Conservation (phyloP, 2,888 invertebrate species). For the Drosophila paranaensis region DNA sequence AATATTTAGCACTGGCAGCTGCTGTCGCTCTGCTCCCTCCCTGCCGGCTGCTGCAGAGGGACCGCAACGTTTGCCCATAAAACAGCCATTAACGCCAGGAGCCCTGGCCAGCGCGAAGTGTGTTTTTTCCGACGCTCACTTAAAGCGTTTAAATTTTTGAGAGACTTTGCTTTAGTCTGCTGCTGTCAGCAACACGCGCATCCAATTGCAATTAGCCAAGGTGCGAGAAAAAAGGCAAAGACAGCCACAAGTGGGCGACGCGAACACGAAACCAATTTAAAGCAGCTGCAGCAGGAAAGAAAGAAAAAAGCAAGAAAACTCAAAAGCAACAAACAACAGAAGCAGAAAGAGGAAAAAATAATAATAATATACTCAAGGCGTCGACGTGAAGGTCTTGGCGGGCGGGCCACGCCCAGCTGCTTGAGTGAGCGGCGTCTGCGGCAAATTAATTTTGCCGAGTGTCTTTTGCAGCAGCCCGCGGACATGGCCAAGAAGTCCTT, state of each 20-base stretch:
- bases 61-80: conserved; percentile 77
- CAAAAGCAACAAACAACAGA: conserved; percentile 29
- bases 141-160: conserved; percentile 65
- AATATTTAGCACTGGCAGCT: conserved; percentile 70
- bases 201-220: conserved; percentile 84
- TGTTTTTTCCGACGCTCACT: conserved; percentile 32
- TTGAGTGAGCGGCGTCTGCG: conserved; percentile 62
- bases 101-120: conserved; percentile 27
- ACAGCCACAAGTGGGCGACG: conserved; percentile 48
- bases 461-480: conserved; percentile 59
- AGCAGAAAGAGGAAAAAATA: conserved; percentile 29
- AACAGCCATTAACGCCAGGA: conserved; percentile 82
- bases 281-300: conserved; percentile 22
- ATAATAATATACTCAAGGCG: conserved; percentile 45
- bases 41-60: conserved; percentile 49
- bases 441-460: conserved; percentile 81
- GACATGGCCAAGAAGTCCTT: conserved; percentile 50
- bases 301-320: conserved; percentile 9
- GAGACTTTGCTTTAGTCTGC: conserved; percentile 45
- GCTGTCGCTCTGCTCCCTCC: conserved; percentile 3
- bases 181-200: conserved; percentile 83
- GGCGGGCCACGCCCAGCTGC: conserved; percentile 75
- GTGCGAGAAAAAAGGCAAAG: conserved; percentile 73
- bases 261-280: conserved; percentile 73
- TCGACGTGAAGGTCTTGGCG: conserved; percentile 34